Evolutionary conservation across 2,888 invertebrate genomes (phyloP).

Genomic region (Drosophila cognata): DNA sequence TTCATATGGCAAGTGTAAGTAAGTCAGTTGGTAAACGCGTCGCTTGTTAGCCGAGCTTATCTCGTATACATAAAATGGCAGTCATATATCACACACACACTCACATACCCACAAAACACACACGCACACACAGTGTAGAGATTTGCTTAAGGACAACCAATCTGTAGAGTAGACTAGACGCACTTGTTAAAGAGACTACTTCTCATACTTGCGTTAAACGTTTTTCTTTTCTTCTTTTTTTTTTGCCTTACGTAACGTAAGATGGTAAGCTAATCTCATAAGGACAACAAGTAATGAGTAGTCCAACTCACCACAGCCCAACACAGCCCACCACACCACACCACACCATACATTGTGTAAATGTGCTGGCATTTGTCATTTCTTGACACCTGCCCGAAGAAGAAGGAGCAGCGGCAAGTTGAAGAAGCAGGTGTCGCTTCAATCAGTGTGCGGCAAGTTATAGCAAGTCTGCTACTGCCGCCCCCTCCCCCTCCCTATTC

Average conservation of each 20-base stretch:
- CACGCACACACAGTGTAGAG: constrained; percentile 9
- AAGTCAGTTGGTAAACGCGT: constrained; percentile 55
- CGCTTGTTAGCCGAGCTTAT: constrained; percentile 74
- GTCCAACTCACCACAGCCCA: constrained; percentile 12
- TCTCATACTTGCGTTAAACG: neutral
- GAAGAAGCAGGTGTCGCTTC: constrained; percentile 53
- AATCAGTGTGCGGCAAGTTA: constrained; percentile 52
- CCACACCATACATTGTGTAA: constrained; percentile 17
- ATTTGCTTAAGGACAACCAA: constrained; percentile 43
- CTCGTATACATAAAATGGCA: constrained; percentile 69
- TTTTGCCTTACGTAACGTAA: constrained; percentile 64
- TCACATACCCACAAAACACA: constrained; percentile 6
- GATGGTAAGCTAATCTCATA: constrained; percentile 66
- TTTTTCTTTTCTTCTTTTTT: constrained; percentile 5
- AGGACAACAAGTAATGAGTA: constrained; percentile 69
- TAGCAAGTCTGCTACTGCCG: constrained; percentile 12
- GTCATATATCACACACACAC: constrained; percentile 65
- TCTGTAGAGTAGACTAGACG: constrained; percentile 46
- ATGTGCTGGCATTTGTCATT: constrained; percentile 60
- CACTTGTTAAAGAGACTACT: constrained; percentile 66
- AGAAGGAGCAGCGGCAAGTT: neutral
- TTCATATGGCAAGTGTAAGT: constrained; percentile 50
- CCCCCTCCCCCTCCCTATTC: neutral
- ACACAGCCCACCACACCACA: neutral
- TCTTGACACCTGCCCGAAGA: constrained; percentile 53